Percentiles rank a stretch among this genome's conserved stretches.
phyloP scores from a whole-genome alignment of 1,140 invertebrate species.

The Pogonomyrmex californicus region DNA sequence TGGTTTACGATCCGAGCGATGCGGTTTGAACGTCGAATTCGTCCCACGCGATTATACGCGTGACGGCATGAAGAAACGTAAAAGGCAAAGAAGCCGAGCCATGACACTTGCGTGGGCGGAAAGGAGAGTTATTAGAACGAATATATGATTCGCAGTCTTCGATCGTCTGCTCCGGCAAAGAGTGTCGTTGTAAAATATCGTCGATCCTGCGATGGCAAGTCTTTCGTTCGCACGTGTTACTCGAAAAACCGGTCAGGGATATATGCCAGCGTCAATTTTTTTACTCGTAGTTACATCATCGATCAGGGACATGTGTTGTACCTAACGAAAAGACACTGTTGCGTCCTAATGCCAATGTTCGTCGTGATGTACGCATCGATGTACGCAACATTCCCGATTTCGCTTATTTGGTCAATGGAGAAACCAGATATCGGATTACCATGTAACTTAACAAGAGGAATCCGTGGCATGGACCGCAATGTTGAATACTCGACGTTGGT shows the following conservation, averaged over 20 bases:
- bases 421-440: background rate
- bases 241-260: slow-evolving; percentile 16
- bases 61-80: background rate
- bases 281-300: slow-evolving; percentile 15
- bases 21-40: background rate
- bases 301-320: background rate
- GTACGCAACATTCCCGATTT: background rate
- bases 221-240: slow-evolving; percentile 5
- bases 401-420: background rate
- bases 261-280: background rate
- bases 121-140: background rate
- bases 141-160: background rate
- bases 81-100: background rate
- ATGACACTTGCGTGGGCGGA: background rate
- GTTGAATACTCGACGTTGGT: background rate
- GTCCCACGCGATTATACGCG: background rate
- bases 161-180: background rate
- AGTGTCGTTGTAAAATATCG: background rate
- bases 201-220: background rate
- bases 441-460: background rate
- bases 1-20: no score
- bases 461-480: background rate
- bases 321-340: background rate
- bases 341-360: background rate
- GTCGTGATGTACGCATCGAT: background rate